These are phyloP conservation scores for Gadus chalcogrammus DNA, from an alignment of 2,113 vertebrate genomes.

Conservation along the genomic window DNA sequence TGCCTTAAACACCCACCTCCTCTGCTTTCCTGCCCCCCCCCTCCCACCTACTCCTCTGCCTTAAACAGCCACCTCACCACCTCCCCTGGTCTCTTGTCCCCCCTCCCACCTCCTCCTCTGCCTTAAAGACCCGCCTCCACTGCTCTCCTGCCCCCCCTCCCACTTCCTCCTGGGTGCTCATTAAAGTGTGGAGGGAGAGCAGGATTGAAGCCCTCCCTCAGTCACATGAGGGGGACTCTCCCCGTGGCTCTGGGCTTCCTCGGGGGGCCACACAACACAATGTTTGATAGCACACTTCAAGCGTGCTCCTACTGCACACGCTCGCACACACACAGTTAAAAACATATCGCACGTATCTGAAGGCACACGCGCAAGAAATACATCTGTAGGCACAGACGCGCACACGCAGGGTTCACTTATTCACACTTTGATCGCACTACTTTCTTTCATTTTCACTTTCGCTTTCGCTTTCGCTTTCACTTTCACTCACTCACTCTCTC, in stretches of 20 bases:
- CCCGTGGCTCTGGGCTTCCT: slow-evolving; percentile 39
- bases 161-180: slow-evolving; percentile 64
- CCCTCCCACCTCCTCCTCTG: slow-evolving; percentile 22
- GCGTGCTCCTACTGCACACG: slow-evolving; percentile 4
- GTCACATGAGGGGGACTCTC: slow-evolving; percentile 21
- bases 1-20: neutral
- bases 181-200: slow-evolving; percentile 51
- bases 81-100: too few species aligned
- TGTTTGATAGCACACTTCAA: slow-evolving; percentile 22
- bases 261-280: slow-evolving; percentile 32
- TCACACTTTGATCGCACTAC: neutral
- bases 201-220: slow-evolving; percentile 21
- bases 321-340: slow-evolving; percentile 3
- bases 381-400: neutral
- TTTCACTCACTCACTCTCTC: neutral
- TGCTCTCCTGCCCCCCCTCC: neutral
- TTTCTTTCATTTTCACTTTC: neutral
- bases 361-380: neutral
- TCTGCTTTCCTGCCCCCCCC: neutral
- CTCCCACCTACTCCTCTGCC: slow-evolving; percentile 4
- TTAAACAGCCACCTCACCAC: too few species aligned
- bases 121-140: slow-evolving; percentile 31
- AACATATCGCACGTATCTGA: neutral
- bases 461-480: neutral
- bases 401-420: neutral